phyloP scores from a whole-genome alignment of 2,797 vertebrate species.

The Danio choprae region DNA sequence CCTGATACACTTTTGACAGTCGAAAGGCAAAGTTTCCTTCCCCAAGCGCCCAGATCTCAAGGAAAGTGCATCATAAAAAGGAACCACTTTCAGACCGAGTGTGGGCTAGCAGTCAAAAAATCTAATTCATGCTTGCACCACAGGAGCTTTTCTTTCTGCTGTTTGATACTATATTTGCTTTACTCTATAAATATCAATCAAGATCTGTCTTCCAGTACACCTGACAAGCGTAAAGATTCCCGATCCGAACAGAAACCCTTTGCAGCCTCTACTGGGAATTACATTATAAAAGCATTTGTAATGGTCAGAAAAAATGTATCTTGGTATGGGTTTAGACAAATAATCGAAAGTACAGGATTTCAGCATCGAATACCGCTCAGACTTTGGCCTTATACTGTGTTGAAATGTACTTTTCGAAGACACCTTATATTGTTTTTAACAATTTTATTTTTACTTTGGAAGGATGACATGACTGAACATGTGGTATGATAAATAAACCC shows the following conservation, averaged over 20 bases:
- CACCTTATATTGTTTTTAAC: constrained; percentile 22
- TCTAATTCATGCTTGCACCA: constrained; percentile 24
- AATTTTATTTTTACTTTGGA: constrained; percentile 40
- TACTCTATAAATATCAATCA: constrained; percentile 64
- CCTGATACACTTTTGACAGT: constrained; percentile 22
- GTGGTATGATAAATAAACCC: constrained; percentile 58
- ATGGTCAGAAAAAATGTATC: background rate
- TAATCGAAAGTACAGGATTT: background rate
- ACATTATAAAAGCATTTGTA: background rate
- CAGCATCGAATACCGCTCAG: background rate
- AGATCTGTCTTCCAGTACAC: constrained; percentile 54
- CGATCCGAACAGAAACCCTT: constrained; percentile 50
- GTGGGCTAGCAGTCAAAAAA: background rate
- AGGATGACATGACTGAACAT: constrained; percentile 38
- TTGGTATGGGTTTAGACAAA: background rate
- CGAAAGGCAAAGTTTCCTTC: constrained; percentile 8
- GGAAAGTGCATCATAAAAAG: constrained; percentile 10
- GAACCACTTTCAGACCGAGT: background rate
- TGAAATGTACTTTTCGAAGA: constrained; percentile 21
- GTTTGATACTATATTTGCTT: constrained; percentile 55
- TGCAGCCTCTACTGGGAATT: constrained; percentile 17
- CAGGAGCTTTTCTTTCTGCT: constrained; percentile 34
- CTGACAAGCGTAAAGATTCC: constrained; percentile 65
- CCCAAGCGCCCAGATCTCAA: background rate
- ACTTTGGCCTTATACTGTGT: background rate